phyloP scores from a whole-genome alignment of 2,797 vertebrate species.

The Sebastes hubbsi region DNA sequence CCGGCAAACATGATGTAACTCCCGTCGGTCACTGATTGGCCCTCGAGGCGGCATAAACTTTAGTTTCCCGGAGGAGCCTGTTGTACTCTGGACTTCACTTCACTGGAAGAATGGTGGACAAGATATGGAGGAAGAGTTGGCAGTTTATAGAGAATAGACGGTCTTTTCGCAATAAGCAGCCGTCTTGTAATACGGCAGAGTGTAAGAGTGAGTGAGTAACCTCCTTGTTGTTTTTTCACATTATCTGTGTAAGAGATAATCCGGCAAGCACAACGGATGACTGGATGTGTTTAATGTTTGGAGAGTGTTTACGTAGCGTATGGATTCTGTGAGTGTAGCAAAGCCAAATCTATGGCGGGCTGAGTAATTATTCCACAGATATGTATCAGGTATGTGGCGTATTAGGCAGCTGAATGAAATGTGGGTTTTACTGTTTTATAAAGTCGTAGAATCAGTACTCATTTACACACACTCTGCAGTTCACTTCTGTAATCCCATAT shows the following conservation, averaged over 20 bases:
- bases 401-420: conserved; percentile 6
- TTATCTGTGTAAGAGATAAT: conserved; percentile 15
- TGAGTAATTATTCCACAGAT: background rate
- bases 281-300: background rate
- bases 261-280: background rate
- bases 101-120: conserved; percentile 76
- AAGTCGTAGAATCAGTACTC: conserved; percentile 7
- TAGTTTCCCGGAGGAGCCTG: conserved; percentile 58
- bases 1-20: conserved; percentile 66
- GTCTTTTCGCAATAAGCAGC: conserved; percentile 66
- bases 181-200: conserved; percentile 36
- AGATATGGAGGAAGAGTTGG: conserved; percentile 81
- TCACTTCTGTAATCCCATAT: conserved; percentile 1
- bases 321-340: conserved; percentile 10
- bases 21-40: conserved; percentile 71
- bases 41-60: conserved; percentile 62
- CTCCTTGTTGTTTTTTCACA: conserved; percentile 8
- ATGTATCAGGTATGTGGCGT: background rate
- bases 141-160: conserved; percentile 72
- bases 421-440: background rate
- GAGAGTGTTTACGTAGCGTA: conserved; percentile 13
- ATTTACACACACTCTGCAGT: background rate
- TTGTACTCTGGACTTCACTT: conserved; percentile 81
- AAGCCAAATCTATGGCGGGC: background rate
- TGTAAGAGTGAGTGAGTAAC: conserved; percentile 82